Conservation (phyloP, 1,140 invertebrate genomes). For the Wiebesia pumilae region DNA sequence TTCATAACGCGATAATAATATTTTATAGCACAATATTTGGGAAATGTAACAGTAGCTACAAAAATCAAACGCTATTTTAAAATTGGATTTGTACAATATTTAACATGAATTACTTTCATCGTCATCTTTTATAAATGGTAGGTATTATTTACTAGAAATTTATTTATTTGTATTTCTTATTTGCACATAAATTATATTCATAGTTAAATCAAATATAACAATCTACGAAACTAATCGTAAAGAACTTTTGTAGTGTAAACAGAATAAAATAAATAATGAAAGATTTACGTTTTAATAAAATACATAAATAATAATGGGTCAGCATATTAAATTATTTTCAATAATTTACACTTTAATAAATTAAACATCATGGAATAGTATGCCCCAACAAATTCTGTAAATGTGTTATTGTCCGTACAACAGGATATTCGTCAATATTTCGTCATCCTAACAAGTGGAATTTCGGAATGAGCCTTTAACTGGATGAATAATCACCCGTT, state of each 20-base stretch:
- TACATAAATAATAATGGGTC: not conserved
- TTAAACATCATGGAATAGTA: not conserved
- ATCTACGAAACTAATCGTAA: not conserved
- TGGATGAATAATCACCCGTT: not conserved
- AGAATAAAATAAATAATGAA: not conserved
- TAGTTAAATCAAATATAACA: too few relatives aligned
- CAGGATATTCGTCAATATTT: constrained; percentile 21
- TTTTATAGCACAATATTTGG: too few relatives aligned
- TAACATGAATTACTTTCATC: too few relatives aligned
- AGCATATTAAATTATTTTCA: not conserved
- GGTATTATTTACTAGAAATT: too few relatives aligned
- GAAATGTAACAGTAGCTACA: too few relatives aligned
- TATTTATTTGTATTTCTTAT: too few relatives aligned
- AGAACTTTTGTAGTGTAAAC: not conserved
- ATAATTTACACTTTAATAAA: not conserved
- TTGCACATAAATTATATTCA: too few relatives aligned
- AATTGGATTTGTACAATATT: too few relatives aligned
- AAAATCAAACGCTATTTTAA: too few relatives aligned
- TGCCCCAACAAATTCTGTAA: not conserved
- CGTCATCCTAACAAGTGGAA: not conserved
- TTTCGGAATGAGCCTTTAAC: constrained; percentile 17
- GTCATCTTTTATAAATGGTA: too few relatives aligned
- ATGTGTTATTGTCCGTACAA: not conserved
- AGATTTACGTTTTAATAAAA: not conserved
- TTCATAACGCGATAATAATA: too few relatives aligned